Conservation (phyloP, 2,113 vertebrate species). For the Empidonax alnorum region DNA sequence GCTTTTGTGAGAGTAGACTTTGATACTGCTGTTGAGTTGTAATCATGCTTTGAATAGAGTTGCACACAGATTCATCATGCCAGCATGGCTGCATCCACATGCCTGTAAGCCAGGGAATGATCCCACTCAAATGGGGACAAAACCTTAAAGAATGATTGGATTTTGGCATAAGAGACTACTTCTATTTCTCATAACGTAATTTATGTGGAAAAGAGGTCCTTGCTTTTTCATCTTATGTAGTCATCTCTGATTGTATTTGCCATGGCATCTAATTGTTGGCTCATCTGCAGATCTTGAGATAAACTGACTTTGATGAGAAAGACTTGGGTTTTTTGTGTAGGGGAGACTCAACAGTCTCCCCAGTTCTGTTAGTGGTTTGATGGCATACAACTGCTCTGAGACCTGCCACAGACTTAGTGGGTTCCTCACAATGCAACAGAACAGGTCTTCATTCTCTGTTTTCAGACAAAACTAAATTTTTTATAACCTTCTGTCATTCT, state of each 20-base stretch:
- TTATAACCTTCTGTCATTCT: neutral
- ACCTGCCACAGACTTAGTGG: neutral
- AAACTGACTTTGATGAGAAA: neutral
- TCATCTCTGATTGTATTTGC: neutral
- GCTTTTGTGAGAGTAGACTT: neutral
- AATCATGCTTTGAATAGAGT: neutral
- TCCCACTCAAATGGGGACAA: neutral
- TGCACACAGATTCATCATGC: neutral
- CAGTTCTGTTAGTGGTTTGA: neutral
- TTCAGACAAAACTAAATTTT: neutral
- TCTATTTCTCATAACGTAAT: neutral
- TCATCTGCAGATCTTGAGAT: neutral
- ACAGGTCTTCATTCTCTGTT: neutral
- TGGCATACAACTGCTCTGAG: neutral
- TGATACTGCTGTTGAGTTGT: neutral
- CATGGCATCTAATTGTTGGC: neutral
- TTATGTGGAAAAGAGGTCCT: neutral
- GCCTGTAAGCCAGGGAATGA: neutral
- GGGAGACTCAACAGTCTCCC: neutral
- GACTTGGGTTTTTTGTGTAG: neutral
- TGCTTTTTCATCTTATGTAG: neutral
- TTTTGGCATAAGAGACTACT: neutral
- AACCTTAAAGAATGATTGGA: neutral
- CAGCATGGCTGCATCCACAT: accelerated
- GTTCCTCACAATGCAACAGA: neutral